Percentiles rank a stretch among this genome's conserved stretches.
Evolutionary conservation across 2,888 invertebrate species (phyloP).

Genomic region (Dioctria linearis): DNA sequence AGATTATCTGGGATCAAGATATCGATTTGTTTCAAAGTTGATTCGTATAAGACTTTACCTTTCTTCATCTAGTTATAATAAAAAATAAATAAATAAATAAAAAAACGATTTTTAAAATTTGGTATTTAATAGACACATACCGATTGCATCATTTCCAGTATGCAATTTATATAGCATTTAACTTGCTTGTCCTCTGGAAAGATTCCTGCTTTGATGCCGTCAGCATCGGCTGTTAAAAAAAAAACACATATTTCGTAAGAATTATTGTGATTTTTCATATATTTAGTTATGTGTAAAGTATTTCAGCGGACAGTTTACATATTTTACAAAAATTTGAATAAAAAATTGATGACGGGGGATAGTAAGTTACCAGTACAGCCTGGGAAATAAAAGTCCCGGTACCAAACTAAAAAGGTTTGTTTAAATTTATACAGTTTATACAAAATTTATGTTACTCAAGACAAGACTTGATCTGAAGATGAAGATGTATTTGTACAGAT

Average conservation of each 20-base stretch:
- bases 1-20: conserved; percentile 53
- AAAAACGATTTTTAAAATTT: background rate
- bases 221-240: conserved; percentile 49
- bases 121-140: conserved; percentile 64
- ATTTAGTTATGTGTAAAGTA: background rate
- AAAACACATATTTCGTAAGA: background rate
- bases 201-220: conserved; percentile 38
- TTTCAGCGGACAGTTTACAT: background rate
- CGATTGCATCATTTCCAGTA: conserved; percentile 68
- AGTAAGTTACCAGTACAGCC: too few species aligned
- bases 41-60: conserved; percentile 57
- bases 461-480: too few species aligned
- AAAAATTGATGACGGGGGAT: background rate
- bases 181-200: conserved; percentile 58
- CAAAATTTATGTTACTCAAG: too few species aligned
- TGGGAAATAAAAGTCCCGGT: too few species aligned
- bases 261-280: background rate
- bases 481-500: too few species aligned
- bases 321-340: conserved; percentile 10
- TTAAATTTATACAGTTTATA: too few species aligned
- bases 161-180: conserved; percentile 71
- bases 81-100: background rate
- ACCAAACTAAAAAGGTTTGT: too few species aligned
- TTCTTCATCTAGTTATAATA: conserved; percentile 56
- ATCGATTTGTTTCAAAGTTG: conserved; percentile 58